Evolutionary conservation across 2,113 vertebrate species (phyloP).

Genomic region (Rhinolophus sinicus): DNA sequence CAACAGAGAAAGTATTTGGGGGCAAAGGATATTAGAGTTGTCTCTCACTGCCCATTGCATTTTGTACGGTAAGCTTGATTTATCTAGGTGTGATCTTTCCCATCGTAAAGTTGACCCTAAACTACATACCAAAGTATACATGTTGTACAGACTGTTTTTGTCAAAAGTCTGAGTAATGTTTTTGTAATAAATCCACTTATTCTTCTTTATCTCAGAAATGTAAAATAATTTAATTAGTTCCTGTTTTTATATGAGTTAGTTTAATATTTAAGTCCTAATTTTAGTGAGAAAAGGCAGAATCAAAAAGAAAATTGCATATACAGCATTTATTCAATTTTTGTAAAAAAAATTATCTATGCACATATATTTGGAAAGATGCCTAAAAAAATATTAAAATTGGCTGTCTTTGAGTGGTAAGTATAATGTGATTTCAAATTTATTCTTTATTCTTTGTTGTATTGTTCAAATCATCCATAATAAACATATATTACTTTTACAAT

Average conservation of each 20-base stretch:
- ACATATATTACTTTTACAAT: slow-evolving; percentile 61
- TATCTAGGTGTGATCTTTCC: background rate
- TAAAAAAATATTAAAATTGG: slow-evolving; percentile 61
- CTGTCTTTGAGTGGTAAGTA: slow-evolving; percentile 22
- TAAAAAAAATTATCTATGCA: background rate
- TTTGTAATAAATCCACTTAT: slow-evolving; percentile 8
- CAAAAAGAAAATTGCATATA: background rate
- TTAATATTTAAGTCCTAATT: background rate
- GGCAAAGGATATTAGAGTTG: background rate
- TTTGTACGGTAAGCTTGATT: background rate
- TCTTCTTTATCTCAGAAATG: background rate
- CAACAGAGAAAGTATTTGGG: background rate
- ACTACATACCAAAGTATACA: background rate
- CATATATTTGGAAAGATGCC: slow-evolving; percentile 13
- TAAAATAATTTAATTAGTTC: background rate
- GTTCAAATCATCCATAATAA: slow-evolving; percentile 71
- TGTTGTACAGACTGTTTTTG: slow-evolving; percentile 30
- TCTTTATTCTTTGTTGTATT: slow-evolving; percentile 28
- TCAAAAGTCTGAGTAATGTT: background rate
- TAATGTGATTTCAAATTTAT: slow-evolving; percentile 61
- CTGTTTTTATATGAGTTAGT: background rate
- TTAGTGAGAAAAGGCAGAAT: background rate
- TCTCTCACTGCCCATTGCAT: background rate
- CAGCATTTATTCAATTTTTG: slow-evolving; percentile 27
- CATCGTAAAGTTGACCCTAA: background rate